Evolutionary conservation across 2,113 vertebrate genomes (phyloP), one percentile per base, ranked within the genome.

Genomic region (Danionella cerebrum): DNA sequence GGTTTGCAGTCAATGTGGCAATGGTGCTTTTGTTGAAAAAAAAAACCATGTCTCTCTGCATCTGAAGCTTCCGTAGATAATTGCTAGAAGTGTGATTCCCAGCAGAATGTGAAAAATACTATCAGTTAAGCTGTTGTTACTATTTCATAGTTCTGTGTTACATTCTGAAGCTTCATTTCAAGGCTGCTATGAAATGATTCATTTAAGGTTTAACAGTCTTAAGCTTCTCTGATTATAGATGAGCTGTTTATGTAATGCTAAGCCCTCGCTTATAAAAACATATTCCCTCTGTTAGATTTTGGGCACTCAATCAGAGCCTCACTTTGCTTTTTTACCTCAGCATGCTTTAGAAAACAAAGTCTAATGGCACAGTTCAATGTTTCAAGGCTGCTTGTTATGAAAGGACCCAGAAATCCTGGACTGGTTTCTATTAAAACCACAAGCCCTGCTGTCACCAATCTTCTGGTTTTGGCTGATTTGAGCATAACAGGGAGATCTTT

Each of bases 141-240:
- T 45, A 9, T 31, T 60, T 31, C 12, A 25, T 60, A n/a, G n/a
- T 31, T 16, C 64, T 1, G 24, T 41, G 31, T 42, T 45, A 59
- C 39, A 21, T 16, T 45, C 18, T 35, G 22, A 18, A 41, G n/a
- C 12, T 19, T 22, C 31, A 65, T 27, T 16, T 21, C 22, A 27
- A 42, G 22, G 36, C 35, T 25, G 13, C 36, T 19, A 57, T 58
- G 51, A 53, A 53, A 39, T 9, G 13, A 39, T 24, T 33, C 25
- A 45, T 60, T 44, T 13, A 21, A 18, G 55, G 78, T 83, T 83
- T 83, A 88, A 89, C 87, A 89, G 87, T 86, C 85, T 84, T 85
- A 78, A 84, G 80, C 81, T 85, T 84, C 73, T 85, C 72, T 76
- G 76, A 69, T 84, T 82, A 84, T 82, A 73, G 68, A 51, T 12